phyloP scores from a whole-genome alignment of 2,797 vertebrate genomes.

The Acrocephalus scirpaceus region DNA sequence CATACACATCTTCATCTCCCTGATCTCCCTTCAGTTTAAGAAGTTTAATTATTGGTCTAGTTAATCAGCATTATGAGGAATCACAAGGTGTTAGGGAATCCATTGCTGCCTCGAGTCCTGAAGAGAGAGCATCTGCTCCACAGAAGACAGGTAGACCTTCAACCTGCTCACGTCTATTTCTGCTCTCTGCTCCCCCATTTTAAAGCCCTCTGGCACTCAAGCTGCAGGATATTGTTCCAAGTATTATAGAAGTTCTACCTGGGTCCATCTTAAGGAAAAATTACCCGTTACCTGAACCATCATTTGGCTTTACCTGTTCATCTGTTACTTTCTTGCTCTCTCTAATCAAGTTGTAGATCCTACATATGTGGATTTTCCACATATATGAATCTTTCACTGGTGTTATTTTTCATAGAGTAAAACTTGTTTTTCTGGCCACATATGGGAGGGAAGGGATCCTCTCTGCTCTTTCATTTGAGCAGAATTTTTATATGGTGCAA shows the following conservation, averaged over 20 bases:
- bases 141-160: neutral
- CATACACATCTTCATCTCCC: neutral
- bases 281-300: neutral
- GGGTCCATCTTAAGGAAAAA: neutral
- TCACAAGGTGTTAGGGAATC: neutral
- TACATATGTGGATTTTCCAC: neutral
- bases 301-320: neutral
- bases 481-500: neutral
- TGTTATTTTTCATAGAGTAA: neutral
- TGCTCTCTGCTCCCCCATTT: neutral
- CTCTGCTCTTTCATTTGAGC: neutral
- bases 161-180: neutral
- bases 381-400: neutral
- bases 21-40: neutral
- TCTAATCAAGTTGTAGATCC: neutral
- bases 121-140: neutral
- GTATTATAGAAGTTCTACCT: neutral
- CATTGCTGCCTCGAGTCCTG: neutral
- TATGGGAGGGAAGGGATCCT: neutral
- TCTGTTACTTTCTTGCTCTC: neutral
- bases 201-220: neutral
- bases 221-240: neutral
- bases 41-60: neutral
- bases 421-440: neutral
- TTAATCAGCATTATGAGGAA: neutral